Percentiles rank a stretch among this genome's conserved stretches.
These are phyloP conservation scores for Tetrax tetrax DNA, from an alignment of 2,113 vertebrate species.

Conservation along the genomic window DNA sequence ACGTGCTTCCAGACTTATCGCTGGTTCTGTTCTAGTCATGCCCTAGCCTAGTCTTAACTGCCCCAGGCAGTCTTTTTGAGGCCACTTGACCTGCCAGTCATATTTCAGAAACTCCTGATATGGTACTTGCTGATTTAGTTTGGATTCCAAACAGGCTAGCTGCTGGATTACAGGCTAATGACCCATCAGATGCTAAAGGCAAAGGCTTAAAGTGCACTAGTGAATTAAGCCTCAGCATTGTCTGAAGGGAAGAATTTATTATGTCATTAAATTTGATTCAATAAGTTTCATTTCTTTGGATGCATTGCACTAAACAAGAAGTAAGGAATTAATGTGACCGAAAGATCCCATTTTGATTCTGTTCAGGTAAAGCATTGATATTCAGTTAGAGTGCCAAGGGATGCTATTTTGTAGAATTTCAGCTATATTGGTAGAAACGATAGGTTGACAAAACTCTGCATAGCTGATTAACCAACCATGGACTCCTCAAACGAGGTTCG, in stretches of 20 bases:
- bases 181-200: conserved; percentile 82
- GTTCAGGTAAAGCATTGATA: conserved; percentile 60
- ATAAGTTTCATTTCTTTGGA: conserved; percentile 78
- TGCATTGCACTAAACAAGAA: conserved; percentile 43
- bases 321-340: conserved; percentile 56
- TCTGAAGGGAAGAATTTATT: conserved; percentile 81
- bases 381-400: neutral
- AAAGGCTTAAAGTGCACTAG: conserved; percentile 81
- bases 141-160: conserved; percentile 74
- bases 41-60: conserved; percentile 70
- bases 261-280: conserved; percentile 81
- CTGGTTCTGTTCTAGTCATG: conserved; percentile 71
- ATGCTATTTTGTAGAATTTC: conserved; percentile 27
- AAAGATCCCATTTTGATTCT: conserved; percentile 34
- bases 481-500: conserved; percentile 38
- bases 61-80: conserved; percentile 78
- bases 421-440: conserved; percentile 37
- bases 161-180: conserved; percentile 83
- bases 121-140: conserved; percentile 78
- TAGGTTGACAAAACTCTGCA: conserved; percentile 44
- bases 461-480: conserved; percentile 58
- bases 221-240: conserved; percentile 80
- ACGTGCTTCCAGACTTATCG: conserved; percentile 67
- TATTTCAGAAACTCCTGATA: conserved; percentile 82
- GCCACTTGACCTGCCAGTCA: conserved; percentile 81